Conservation (phyloP, 2,113 vertebrate genomes). For the Carassius carassius region DNA sequence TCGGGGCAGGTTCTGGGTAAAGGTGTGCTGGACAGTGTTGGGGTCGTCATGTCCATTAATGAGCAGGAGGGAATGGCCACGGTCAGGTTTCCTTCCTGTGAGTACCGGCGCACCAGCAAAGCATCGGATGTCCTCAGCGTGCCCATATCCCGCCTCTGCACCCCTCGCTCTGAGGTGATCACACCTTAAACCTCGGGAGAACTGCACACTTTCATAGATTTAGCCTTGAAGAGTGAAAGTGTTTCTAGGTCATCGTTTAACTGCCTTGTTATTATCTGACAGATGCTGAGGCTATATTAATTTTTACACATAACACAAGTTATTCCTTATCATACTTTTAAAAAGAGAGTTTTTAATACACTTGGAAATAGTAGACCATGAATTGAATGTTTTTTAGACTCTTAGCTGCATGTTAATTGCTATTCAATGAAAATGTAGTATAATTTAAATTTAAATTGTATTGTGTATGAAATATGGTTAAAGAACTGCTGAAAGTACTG, state of each 20-base stretch:
- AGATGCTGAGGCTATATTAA: background rate
- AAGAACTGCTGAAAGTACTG: no score
- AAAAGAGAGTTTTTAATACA: background rate
- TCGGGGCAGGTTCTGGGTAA: slow-evolving; percentile 87
- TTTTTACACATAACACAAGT: background rate
- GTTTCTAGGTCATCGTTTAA: background rate
- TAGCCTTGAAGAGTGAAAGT: background rate
- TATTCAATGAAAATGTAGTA: background rate
- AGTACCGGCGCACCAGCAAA: slow-evolving; percentile 91
- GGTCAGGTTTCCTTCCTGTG: slow-evolving; percentile 90
- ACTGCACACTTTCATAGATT: no score
- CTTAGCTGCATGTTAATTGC: background rate
- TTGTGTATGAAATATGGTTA: no score
- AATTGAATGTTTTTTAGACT: background rate
- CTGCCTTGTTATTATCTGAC: background rate
- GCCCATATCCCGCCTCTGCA: slow-evolving; percentile 94
- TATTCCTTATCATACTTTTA: background rate
- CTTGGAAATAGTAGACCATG: background rate
- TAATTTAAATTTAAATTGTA: no score
- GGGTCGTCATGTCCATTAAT: slow-evolving; percentile 95
- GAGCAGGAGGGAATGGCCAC: slow-evolving; percentile 98
- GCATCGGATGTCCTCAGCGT: slow-evolving; percentile 92
- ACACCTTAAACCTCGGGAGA: background rate
- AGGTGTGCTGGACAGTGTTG: slow-evolving; percentile 91
- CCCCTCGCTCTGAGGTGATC: slow-evolving; percentile 93